phyloP scores from a whole-genome alignment of 1,140 invertebrate species.

The Bombus balteatus region DNA sequence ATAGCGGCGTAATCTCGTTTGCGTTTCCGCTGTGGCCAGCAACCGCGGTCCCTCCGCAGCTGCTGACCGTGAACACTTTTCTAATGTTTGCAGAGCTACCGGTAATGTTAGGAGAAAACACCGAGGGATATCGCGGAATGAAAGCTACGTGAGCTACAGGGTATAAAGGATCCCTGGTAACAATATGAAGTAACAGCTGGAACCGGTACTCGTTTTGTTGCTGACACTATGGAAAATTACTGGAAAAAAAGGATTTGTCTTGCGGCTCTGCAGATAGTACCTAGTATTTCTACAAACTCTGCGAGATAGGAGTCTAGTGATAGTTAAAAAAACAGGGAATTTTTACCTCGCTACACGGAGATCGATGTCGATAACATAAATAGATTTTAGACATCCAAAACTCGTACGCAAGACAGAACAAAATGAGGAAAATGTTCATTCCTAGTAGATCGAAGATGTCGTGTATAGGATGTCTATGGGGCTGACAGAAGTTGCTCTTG shows the following conservation, averaged over 20 bases:
- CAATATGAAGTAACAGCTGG: neutral
- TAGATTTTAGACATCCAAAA: neutral
- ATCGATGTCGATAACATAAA: neutral
- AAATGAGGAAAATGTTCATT: neutral
- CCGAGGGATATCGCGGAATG: no score
- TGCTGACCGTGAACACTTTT: neutral
- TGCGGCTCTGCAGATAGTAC: neutral
- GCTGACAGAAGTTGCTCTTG: neutral
- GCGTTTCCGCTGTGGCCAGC: neutral
- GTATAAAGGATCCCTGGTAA: neutral
- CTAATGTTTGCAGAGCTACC: neutral
- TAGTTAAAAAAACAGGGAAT: neutral
- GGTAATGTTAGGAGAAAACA: neutral
- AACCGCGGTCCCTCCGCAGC: no score
- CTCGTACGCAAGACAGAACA: neutral
- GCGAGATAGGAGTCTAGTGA: neutral
- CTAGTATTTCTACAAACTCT: neutral
- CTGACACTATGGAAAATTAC: neutral
- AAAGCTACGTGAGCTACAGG: neutral
- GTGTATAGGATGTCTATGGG: neutral
- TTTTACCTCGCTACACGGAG: neutral
- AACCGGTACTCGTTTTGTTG: neutral
- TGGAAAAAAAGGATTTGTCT: neutral
- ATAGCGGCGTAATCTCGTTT: constrained; percentile 10
- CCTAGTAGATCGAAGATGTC: neutral